Percentiles rank a stretch among this genome's conserved stretches.
Evolutionary conservation across 2,797 vertebrate species (phyloP).

Genomic region (Mus caroli): DNA sequence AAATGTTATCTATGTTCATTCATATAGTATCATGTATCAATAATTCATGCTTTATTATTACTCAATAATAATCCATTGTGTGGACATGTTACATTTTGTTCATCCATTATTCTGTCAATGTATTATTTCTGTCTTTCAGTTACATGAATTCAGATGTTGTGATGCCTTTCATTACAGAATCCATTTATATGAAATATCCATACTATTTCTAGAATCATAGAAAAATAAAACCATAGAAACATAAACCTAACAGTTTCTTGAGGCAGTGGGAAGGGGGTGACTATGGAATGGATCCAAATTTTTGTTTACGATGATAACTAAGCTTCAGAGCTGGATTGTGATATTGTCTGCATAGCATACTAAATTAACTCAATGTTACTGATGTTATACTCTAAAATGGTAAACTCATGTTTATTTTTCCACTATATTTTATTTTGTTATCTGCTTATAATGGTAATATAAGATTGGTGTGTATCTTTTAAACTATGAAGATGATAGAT

Average conservation of each 20-base stretch:
- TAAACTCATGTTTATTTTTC: not conserved
- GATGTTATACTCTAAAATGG: not conserved
- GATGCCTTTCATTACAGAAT: slow-evolving; percentile 2
- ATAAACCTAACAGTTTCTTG: slow-evolving; percentile 30
- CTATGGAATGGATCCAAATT: not conserved
- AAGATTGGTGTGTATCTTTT: not conserved
- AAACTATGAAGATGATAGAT: not conserved
- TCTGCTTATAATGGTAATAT: not conserved
- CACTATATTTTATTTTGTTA: not conserved
- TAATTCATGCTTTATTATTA: not conserved
- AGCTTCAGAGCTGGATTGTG: not conserved
- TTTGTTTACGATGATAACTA: slow-evolving; percentile 18
- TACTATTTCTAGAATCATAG: not conserved
- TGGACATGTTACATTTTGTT: not conserved
- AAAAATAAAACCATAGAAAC: not conserved
- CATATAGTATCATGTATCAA: not conserved
- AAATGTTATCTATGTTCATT: slow-evolving; percentile 2
- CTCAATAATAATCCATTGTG: slow-evolving; percentile 30
- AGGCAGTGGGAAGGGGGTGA: not conserved
- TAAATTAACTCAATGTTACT: not conserved
- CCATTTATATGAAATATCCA: slow-evolving; percentile 47
- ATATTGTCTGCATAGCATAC: not conserved
- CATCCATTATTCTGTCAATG: not conserved
- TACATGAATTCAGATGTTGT: not conserved
- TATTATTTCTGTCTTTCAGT: not conserved